Base-by-base conservation (phyloP, 2,888 invertebrate genomes). In the Drosophila neonasuta region DNA sequence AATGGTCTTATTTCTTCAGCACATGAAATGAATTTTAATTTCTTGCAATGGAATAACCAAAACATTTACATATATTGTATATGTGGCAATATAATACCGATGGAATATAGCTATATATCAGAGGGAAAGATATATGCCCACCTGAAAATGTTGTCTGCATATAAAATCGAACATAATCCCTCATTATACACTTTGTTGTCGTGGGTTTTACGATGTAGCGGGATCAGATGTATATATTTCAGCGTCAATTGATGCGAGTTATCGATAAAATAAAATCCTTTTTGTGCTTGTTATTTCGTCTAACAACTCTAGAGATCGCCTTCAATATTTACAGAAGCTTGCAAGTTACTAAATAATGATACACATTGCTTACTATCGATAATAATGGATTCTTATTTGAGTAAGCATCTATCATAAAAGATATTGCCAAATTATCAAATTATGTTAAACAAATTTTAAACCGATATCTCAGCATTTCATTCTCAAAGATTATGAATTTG, bases 21-120 rank as follows among this genome's bases (percentile, higher is more conserved):
- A 80, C 81, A 71, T 68, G 50, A 74, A 78, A 68, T 81, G 71
- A 84, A 79, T 79, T 75, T 78, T 59, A 84, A 84, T 84, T 83
- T 77, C 45, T 49, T 65, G 42, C 15, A 11, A 61, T 64, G 50
- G 41, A 57, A 17, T 41, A 41, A 11, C 36, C 36, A 4, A 13
- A 15, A 15, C 39, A 41, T 41, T 41, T 59, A 55, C 39, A 39
- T 52, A 20, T 48, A 5, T 4, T 11, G 36, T 36, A 36, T 11
- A 6, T 34, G 11, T 36, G 36, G 36, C 34, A 5, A 10, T 20
- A 58, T 13, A 45, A 45, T 63, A 11, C 48, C 46, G 24, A 62
- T 52, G 17, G 29, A 1, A 24, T 46, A 11, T 11, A 11, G 15
- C 4, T 51, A 52, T 56, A 55, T 59, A 52, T 64, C 51, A 51